Evolutionary conservation across 2,888 invertebrate species (phyloP), one percentile per base, ranked within the genome.

Genomic region (Nemoura dubitans): DNA sequence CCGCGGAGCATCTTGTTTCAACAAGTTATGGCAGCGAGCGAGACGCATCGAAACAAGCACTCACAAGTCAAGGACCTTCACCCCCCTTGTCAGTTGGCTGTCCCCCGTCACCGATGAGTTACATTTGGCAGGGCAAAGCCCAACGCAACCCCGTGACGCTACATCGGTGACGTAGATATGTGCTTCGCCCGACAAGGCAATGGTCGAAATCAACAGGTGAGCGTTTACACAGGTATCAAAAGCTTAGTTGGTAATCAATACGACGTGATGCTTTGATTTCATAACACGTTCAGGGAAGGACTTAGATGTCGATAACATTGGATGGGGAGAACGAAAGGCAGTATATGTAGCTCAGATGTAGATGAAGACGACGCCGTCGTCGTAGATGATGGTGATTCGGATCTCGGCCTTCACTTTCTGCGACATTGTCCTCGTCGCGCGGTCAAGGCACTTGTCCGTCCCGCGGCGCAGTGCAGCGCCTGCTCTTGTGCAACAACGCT

Each of bases 351-450:
- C n/a, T 91, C 90, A 94, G 90, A 95, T 94, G 92, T 95, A 94
- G 90, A 95, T 93, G 85, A 95, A 94, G 89, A 94, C 93, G 90
- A 94, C 93, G 90, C 94, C 93, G 89, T 94, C 94, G 91, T 94
- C 94, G 91, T 94, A 94, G 77, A 89, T 89, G 89, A 95, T 94
- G 21, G 95, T 95, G 89, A 95, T 94, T 89, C 95, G 93, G 90
- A 95, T 94, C 90, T 95, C 93, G 88, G 94, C 92, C 91, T 94
- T 95, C 87, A 93, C 92, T 88, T 93, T 93, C 89, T 94, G 94
- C 89, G 95, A 95, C 95, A 95, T 95, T 91, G 87, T 88, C 78
- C 78, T 86, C 89, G 89, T 89, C 80, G 85, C 36, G 59, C 59
- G 59, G 59, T 59, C 59, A 59, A 59, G 59, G 59, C 21, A 14